phyloP scores from a whole-genome alignment of 2,113 vertebrate genomes.

The Engraulis encrasicolus region DNA sequence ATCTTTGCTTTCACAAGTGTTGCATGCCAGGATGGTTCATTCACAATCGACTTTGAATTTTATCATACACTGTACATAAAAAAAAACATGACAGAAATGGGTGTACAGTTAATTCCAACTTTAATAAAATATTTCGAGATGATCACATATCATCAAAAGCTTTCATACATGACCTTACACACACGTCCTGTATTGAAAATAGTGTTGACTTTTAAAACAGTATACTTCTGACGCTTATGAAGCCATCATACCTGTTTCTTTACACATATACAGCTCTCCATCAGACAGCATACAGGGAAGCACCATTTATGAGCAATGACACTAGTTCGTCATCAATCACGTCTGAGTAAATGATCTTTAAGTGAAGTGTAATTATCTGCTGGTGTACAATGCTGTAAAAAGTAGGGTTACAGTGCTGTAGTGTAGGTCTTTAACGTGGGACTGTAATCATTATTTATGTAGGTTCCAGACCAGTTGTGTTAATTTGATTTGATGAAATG shows the following conservation, averaged over 20 bases:
- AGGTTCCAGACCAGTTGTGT: neutral
- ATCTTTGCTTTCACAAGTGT: neutral
- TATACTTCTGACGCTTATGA: neutral
- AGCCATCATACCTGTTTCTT: neutral
- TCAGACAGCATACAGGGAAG: neutral
- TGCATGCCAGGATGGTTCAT: neutral
- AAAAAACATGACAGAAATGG: neutral
- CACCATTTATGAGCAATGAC: neutral
- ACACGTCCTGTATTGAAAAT: neutral
- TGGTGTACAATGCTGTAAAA: neutral
- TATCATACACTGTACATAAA: neutral
- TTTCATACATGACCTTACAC: constrained; percentile 1
- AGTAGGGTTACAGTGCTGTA: neutral
- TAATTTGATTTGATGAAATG: neutral
- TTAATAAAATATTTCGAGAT: constrained; percentile 11
- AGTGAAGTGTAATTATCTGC: neutral
- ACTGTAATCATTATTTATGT: neutral
- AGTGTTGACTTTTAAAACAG: neutral
- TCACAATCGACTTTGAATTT: neutral
- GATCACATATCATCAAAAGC: neutral
- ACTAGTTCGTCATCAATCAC: neutral
- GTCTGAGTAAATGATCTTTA: neutral
- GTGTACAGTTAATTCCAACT: neutral
- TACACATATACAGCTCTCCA: neutral
- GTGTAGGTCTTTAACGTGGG: neutral